These are phyloP conservation scores for Capra hircus DNA, from an alignment of 2,113 vertebrate species.

Conservation along the genomic window DNA sequence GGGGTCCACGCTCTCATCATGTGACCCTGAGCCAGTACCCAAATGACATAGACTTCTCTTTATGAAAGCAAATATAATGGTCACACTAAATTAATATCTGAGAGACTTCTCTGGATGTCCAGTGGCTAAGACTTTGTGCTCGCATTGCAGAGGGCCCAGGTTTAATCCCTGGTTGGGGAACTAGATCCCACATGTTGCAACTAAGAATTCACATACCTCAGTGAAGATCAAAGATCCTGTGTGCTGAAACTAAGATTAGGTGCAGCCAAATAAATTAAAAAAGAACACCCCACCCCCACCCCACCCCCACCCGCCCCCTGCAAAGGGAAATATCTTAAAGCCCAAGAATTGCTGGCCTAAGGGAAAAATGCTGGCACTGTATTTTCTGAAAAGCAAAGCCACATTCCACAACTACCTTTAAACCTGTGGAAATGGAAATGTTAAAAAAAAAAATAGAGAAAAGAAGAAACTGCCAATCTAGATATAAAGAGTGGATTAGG, in stretches of 20 bases:
- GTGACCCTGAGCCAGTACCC: slow-evolving; percentile 1
- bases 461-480: neutral
- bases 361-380: neutral
- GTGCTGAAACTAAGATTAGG: neutral
- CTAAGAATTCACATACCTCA: neutral
- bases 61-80: slow-evolving; percentile 11
- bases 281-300: neutral
- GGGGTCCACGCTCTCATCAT: neutral
- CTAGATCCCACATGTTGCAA: neutral
- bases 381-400: slow-evolving; percentile 36
- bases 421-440: neutral
- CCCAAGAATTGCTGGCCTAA: neutral
- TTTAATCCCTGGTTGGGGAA: neutral
- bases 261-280: neutral
- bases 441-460: neutral
- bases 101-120: neutral
- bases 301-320: neutral
- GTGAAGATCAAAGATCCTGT: neutral
- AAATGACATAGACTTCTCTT: slow-evolving; percentile 10
- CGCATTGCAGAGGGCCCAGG: neutral
- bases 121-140: neutral
- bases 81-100: slow-evolving; percentile 20
- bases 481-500: neutral
- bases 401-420: neutral
- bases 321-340: neutral